These are phyloP conservation scores for Nannobrachium achirus DNA, from an alignment of 2,113 vertebrate genomes.

Conservation along the genomic window DNA sequence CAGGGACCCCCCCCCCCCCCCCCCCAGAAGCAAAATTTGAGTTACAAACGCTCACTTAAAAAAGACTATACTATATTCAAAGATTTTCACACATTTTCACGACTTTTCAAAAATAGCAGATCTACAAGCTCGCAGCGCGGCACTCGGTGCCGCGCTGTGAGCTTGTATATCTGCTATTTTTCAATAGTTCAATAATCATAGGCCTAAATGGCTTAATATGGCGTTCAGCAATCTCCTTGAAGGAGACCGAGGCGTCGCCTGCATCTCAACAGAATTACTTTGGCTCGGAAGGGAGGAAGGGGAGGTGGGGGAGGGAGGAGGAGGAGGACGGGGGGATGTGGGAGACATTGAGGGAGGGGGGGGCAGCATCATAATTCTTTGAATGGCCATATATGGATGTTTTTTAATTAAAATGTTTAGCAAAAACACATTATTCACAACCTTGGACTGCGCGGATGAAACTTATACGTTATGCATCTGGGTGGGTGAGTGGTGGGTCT, in stretches of 20 bases:
- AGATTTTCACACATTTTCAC: too few relatives aligned
- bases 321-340: constrained; percentile 4
- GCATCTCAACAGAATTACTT: constrained; percentile 55
- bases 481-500: constrained; percentile 12
- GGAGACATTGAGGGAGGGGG: background rate
- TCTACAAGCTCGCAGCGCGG: too few relatives aligned
- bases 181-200: too few relatives aligned
- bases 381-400: constrained; percentile 44
- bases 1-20: too few relatives aligned
- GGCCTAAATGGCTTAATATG: too few relatives aligned
- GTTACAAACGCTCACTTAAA: too few relatives aligned
- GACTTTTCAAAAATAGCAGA: too few relatives aligned
- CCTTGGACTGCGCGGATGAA: constrained; percentile 42
- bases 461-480: constrained; percentile 44
- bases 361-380: constrained; percentile 48
- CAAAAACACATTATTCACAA: constrained; percentile 65
- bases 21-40: too few relatives aligned
- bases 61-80: too few relatives aligned
- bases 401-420: constrained; percentile 71
- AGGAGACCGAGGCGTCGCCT: constrained; percentile 45
- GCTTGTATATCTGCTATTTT: too few relatives aligned
- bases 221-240: constrained; percentile 62
- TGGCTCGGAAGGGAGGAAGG: constrained; percentile 8
- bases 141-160: too few relatives aligned
- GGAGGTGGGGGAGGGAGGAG: background rate